These are phyloP conservation scores for Tupiocoris notatus DNA, from an alignment of 2,888 invertebrate genomes.

Conservation along the genomic window DNA sequence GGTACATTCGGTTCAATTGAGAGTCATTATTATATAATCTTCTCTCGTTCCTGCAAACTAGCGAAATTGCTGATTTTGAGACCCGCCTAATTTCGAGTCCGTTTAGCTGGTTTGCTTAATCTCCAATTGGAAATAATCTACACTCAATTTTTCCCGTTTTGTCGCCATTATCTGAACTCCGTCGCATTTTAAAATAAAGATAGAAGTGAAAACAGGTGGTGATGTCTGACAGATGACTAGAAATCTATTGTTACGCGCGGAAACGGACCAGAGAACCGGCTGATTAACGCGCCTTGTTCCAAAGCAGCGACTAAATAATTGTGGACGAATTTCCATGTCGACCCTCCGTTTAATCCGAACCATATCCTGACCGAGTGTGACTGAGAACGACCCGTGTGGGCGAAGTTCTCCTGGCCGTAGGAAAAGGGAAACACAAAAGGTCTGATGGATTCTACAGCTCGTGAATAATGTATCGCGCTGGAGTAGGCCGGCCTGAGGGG, in stretches of 20 bases:
- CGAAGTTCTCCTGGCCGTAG: background rate
- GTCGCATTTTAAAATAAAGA: too few species aligned
- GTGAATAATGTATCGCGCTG: constrained; percentile 36
- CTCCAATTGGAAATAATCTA: too few species aligned
- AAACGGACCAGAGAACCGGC: background rate
- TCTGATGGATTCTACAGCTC: constrained; percentile 31
- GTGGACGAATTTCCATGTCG: constrained; percentile 34
- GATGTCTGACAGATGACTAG: background rate
- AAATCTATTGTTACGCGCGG: background rate
- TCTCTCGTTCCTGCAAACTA: too few species aligned
- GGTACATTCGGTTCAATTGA: too few species aligned
- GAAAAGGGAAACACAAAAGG: constrained; percentile 20
- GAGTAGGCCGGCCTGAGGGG: background rate
- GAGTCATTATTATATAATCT: too few species aligned
- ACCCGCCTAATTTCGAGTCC: too few species aligned
- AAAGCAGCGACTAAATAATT: constrained; percentile 4
- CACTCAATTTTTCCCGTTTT: too few species aligned
- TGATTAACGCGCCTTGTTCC: background rate
- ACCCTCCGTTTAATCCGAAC: constrained; percentile 28
- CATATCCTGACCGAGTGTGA: constrained; percentile 8
- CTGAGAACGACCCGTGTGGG: too few species aligned
- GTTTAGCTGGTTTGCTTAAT: too few species aligned
- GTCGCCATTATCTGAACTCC: too few species aligned
- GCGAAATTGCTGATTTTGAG: too few species aligned
- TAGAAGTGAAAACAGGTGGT: too few species aligned